phyloP scores from a whole-genome alignment of 2,888 invertebrate species.

The Abscondita cerata region DNA sequence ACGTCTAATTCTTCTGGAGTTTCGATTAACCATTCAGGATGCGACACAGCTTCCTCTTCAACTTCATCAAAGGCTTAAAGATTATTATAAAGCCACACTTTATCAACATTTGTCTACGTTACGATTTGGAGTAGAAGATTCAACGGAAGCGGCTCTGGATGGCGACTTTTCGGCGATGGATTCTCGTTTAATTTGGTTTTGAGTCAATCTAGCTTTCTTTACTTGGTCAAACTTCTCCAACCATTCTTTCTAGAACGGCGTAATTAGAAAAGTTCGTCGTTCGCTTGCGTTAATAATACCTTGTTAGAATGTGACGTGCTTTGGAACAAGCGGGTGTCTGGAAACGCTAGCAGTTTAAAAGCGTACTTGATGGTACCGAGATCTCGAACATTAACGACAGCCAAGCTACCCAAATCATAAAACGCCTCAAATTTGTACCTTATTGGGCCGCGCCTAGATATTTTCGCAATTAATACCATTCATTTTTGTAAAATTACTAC shows the following conservation, averaged over 20 bases:
- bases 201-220: slow-evolving; percentile 78
- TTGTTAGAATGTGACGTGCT: slow-evolving; percentile 75
- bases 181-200: slow-evolving; percentile 63
- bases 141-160: slow-evolving; percentile 58
- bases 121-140: slow-evolving; percentile 58
- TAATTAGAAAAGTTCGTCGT: slow-evolving; percentile 1
- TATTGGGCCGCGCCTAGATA: slow-evolving; percentile 71
- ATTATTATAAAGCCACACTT: not conserved
- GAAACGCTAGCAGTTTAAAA: slow-evolving; percentile 93
- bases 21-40: slow-evolving; percentile 89
- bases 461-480: not conserved
- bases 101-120: no score
- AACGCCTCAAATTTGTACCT: slow-evolving; percentile 84
- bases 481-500: slow-evolving; percentile 31
- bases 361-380: slow-evolving; percentile 89
- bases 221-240: slow-evolving; percentile 90
- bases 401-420: slow-evolving; percentile 87
- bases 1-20: slow-evolving; percentile 95
- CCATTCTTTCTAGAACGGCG: slow-evolving; percentile 85
- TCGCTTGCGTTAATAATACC: no score
- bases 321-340: slow-evolving; percentile 91
- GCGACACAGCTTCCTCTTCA: slow-evolving; percentile 53
- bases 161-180: slow-evolving; percentile 58
- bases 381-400: slow-evolving; percentile 93
- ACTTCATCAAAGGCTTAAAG: slow-evolving; percentile 57